Base-by-base conservation (phyloP, 2,113 vertebrate species). In the Macrotis lagotis region DNA sequence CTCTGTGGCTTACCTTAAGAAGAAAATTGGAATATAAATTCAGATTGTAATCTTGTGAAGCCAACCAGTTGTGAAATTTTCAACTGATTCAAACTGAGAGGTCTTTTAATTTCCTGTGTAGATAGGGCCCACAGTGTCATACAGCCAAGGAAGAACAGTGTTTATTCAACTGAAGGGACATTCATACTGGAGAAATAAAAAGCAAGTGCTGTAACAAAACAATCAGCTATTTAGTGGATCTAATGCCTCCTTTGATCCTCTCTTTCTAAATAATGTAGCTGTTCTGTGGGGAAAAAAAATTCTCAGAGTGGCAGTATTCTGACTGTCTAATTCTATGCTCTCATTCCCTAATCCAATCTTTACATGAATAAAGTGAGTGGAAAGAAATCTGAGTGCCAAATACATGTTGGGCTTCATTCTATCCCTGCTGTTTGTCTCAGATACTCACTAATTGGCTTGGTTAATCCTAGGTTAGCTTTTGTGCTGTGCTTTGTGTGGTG, bases 1-100 rank as follows among this genome's bases (percentile, higher is more conserved):
- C 59, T 51, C 49, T 24, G 89, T 91, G 37, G 9, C 93, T 94
- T 51, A 91, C 95, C n/a, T n/a, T 50, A 25, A 90, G 94, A 89
- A 19, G 4, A 6, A 66, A 90, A 47, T 89, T 96, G 55, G 92
- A 93, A 90, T 95, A 93, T 91, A 92, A 96, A 93, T 51, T 55
- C 25, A 37, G 50, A 0, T 90, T 96, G 47, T 48, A 92, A 88
- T 50, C 26, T 93, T 88, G 37, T 49, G 48, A 95, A 94, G 90
- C 51, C 90, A 55, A 93, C 14, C 48, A 93, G 5, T 88, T 66
- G 47, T 96, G 94, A 44, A 31, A 88, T 94, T 92, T 91, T 93
- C 37, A 31, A 0, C 95, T 94, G 91, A 93, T 74, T 95, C 88
- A 51, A 88, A 93, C 90, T 44, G 88, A 90, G 91, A 88, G 7